Evolutionary conservation across 2,113 vertebrate genomes (phyloP).

Genomic region (Noturus placidus): DNA sequence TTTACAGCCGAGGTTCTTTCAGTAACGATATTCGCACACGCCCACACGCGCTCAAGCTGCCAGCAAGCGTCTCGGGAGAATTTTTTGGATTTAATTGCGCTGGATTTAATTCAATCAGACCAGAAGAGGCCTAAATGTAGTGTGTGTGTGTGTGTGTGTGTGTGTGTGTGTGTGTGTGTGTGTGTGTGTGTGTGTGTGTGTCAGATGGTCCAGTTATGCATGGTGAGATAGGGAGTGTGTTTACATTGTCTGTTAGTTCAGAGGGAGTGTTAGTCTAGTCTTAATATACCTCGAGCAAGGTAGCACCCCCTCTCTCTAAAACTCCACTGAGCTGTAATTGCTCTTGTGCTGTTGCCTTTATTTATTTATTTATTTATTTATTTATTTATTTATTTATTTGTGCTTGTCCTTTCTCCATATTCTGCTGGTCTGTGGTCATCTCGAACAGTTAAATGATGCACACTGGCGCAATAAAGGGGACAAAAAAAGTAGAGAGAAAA

Average conservation of each 20-base stretch:
- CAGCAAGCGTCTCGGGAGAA: slow-evolving; percentile 3
- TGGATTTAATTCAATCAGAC: slow-evolving; percentile 17
- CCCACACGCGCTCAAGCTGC: slow-evolving; percentile 6
- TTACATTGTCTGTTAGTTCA: slow-evolving; percentile 8
- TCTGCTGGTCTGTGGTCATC: background rate
- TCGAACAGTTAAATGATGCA: background rate
- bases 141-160: no score
- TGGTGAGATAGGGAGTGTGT: slow-evolving; percentile 11
- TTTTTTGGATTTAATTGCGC: background rate
- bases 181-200: slow-evolving; percentile 11
- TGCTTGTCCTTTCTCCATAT: background rate
- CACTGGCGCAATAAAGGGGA: background rate
- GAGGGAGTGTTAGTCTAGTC: background rate
- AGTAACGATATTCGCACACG: slow-evolving; percentile 5
- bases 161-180: background rate
- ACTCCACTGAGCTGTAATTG: background rate
- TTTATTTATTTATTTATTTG: background rate
- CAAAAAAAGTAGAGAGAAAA: background rate
- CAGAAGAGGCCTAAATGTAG: background rate
- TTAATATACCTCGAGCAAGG: background rate
- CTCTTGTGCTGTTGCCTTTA: background rate
- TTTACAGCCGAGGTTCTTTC: background rate
- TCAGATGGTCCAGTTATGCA: slow-evolving; percentile 5
- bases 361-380: background rate
- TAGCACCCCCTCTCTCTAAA: background rate